These are phyloP conservation scores for Lumbricus terrestris DNA, from an alignment of 2,888 invertebrate genomes.

Conservation along the genomic window DNA sequence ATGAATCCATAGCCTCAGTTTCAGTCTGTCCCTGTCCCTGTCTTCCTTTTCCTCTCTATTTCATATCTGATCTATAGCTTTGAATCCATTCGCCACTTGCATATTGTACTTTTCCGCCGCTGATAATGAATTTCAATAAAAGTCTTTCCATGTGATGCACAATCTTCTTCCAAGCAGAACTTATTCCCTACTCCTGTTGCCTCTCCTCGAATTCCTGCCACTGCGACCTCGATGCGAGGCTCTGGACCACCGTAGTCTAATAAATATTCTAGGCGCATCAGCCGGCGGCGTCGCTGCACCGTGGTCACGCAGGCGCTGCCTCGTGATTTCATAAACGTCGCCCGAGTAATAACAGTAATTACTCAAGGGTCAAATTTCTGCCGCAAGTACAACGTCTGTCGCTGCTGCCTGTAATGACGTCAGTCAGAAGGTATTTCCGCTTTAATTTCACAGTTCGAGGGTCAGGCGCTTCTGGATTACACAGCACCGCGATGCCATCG, in stretches of 20 bases:
- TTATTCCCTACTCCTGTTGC: background rate
- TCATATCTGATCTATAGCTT: background rate
- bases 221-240: background rate
- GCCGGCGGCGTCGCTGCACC: background rate
- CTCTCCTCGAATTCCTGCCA: no score
- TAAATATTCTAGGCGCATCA: background rate
- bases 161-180: background rate
- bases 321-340: background rate
- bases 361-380: conserved; percentile 3
- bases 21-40: no score
- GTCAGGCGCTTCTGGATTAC: background rate
- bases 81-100: background rate
- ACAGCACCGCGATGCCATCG: background rate
- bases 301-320: no score
- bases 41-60: background rate
- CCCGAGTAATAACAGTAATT: background rate
- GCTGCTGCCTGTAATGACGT: background rate
- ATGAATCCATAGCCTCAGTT: no score
- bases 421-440: background rate
- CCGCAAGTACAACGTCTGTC: background rate
- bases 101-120: background rate
- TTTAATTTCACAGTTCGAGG: background rate
- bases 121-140: background rate
- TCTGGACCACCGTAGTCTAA: background rate
- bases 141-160: background rate